Percentiles rank a stretch among this genome's conserved stretches.
phyloP scores from a whole-genome alignment of 2,888 invertebrate species.

The Lysandra bellargus region DNA sequence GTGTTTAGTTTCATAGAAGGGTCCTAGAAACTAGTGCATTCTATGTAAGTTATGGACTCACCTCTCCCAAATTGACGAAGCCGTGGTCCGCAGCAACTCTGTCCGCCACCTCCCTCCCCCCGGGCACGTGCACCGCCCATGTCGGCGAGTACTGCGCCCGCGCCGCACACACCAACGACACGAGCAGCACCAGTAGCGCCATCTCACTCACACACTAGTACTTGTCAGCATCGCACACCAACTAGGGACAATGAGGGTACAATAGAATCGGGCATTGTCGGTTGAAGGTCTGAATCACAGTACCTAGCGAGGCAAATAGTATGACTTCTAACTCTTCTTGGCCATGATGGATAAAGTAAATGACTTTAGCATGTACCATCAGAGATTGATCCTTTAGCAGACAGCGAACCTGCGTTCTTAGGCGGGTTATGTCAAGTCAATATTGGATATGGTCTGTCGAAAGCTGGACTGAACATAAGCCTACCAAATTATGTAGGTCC shows the following conservation, averaged over 20 bases:
- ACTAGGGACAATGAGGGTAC: conserved; percentile 41
- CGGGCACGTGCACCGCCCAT: conserved; percentile 92
- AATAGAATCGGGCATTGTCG: not conserved
- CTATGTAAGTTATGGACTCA: conserved; percentile 65
- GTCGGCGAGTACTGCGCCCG: conserved; percentile 86
- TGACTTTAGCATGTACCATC: not conserved
- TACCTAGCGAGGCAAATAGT: not conserved
- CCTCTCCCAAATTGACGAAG: conserved; percentile 92
- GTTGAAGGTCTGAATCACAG: not conserved
- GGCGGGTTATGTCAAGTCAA: not conserved
- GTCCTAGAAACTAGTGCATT: not conserved
- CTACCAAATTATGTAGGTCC: not conserved
- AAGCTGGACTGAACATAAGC: not conserved
- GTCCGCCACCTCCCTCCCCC: conserved; percentile 84
- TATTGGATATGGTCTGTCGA: not conserved
- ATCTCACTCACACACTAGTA: conserved; percentile 76
- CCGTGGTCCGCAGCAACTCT: conserved; percentile 90
- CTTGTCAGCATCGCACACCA: conserved; percentile 76
- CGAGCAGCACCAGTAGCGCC: conserved; percentile 62
- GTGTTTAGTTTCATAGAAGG: no score
- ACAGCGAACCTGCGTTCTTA: not conserved
- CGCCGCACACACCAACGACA: conserved; percentile 56
- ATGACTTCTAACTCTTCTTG: not conserved
- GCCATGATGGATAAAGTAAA: not conserved
- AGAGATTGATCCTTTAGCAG: not conserved